Evolutionary conservation across 1,140 invertebrate genomes (phyloP).

Genomic region (Littorina saxatilis): DNA sequence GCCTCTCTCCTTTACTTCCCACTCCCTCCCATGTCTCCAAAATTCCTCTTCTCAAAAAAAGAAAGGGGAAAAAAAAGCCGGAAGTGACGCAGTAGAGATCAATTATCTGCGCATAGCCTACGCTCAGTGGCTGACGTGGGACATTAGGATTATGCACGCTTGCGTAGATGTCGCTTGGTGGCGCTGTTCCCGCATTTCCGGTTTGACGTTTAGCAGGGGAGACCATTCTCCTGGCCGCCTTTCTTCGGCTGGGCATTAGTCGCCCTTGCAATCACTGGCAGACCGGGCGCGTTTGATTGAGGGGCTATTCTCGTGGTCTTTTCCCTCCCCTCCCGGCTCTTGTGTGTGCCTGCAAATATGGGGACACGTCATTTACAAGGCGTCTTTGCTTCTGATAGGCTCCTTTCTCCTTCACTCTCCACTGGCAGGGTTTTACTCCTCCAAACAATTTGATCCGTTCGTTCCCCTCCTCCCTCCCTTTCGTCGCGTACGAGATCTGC

Average conservation of each 20-base stretch:
- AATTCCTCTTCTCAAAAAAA: no score
- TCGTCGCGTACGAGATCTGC: no score
- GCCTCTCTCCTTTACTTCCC: no score
- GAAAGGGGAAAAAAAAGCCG: no score
- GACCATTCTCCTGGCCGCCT: neutral
- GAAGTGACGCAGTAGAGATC: no score
- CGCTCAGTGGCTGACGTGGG: conserved; percentile 4
- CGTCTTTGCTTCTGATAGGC: neutral
- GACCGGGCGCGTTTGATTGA: conserved; percentile 27
- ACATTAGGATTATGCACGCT: conserved; percentile 34
- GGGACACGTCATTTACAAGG: neutral
- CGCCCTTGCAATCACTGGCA: conserved; percentile 31
- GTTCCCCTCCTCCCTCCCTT: neutral
- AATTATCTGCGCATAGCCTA: no score
- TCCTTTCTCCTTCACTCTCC: neutral
- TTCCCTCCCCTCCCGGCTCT: neutral
- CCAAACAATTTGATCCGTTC: neutral
- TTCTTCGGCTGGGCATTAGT: neutral
- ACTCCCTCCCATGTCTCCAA: no score
- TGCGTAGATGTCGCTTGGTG: conserved; percentile 28
- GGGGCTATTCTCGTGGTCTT: conserved; percentile 5
- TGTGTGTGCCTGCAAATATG: neutral
- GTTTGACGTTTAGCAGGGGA: conserved; percentile 10
- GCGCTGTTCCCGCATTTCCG: conserved; percentile 36
- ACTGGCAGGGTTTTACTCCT: neutral